Conservation (phyloP, 2,113 vertebrate genomes). For the Herpailurus yagouaroundi region DNA sequence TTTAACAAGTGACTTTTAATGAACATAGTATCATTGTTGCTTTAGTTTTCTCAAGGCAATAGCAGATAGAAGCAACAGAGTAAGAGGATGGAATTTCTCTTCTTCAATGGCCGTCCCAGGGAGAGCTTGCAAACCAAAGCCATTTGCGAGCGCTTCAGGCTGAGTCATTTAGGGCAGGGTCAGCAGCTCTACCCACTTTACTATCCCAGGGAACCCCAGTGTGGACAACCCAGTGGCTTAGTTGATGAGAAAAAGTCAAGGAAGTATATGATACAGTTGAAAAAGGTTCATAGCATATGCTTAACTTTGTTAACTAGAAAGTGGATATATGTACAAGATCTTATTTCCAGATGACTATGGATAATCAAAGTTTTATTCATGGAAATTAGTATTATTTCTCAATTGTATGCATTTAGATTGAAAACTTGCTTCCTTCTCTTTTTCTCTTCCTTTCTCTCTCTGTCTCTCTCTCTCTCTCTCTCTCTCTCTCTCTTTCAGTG, state of each 20-base stretch:
- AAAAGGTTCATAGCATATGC: not conserved
- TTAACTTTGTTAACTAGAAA: not conserved
- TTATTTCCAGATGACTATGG: not conserved
- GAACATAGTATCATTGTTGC: not conserved
- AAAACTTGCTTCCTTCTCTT: not conserved
- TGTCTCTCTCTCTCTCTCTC: too few species aligned
- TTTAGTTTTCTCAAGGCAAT: not conserved
- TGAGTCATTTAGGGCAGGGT: rapidly evolving
- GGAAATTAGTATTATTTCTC: not conserved
- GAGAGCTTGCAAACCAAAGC: not conserved
- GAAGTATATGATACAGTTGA: not conserved
- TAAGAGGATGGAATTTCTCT: not conserved
- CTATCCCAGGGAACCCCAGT: not conserved
- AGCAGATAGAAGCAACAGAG: not conserved
- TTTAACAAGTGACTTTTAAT: not conserved
- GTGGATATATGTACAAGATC: not conserved
- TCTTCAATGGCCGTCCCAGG: not conserved
- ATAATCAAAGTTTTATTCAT: not conserved
- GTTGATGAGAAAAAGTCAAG: not conserved
- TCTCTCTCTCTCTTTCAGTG: not conserved
- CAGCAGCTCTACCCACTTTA: too few species aligned
- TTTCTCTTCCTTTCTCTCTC: too few species aligned
- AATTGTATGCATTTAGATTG: not conserved
- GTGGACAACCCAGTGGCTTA: not conserved
- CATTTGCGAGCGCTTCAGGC: not conserved